phyloP scores from a whole-genome alignment of 2,888 invertebrate genomes.

The Lasioglossum calceatum region DNA sequence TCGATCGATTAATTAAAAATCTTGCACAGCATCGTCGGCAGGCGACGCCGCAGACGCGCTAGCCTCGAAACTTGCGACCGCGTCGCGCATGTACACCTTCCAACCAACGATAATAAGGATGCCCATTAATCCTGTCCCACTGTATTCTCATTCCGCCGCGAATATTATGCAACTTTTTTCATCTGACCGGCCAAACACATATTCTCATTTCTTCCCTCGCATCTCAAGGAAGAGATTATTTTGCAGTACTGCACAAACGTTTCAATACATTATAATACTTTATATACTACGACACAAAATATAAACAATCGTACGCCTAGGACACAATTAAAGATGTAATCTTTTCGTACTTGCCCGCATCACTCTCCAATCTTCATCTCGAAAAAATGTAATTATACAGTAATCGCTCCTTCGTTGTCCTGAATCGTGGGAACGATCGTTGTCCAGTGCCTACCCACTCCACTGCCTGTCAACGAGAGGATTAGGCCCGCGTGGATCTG shows the following conservation, averaged over 20 bases:
- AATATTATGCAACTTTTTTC: slow-evolving; percentile 6
- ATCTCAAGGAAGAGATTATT: no score
- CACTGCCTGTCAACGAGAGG: no score
- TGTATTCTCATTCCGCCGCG: slow-evolving; percentile 4
- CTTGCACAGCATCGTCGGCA: slow-evolving; percentile 74
- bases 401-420: no score
- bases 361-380: background rate
- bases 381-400: background rate
- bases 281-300: no score
- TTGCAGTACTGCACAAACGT: no score
- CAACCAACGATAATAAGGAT: slow-evolving; percentile 42
- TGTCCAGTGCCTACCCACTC: no score
- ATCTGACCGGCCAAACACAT: background rate
- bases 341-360: no score
- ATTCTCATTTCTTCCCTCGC: background rate
- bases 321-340: no score
- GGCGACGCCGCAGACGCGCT: slow-evolving; percentile 57
- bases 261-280: no score
- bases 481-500: no score
- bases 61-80: slow-evolving; percentile 44
- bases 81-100: slow-evolving; percentile 43
- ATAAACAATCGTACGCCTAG: no score
- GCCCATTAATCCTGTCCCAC: slow-evolving; percentile 46
- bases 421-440: no score
- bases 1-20: slow-evolving; percentile 83